Conservation (phyloP, 2,797 vertebrate genomes). For the Notamacropus eugenii region DNA sequence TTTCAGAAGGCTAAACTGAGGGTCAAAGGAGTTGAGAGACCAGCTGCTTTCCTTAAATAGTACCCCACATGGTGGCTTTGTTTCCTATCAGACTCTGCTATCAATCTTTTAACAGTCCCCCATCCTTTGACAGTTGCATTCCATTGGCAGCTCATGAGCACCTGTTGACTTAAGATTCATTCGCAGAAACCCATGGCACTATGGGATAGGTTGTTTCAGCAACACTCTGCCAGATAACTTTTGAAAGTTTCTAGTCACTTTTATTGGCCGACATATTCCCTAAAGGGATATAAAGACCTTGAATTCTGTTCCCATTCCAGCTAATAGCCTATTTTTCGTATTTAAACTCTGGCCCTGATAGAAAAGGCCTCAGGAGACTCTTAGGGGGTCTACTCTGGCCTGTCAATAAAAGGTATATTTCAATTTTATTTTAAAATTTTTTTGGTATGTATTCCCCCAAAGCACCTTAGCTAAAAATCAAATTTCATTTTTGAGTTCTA, state of each 20-base stretch:
- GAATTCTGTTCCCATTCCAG: constrained; percentile 57
- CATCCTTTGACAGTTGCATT: not conserved
- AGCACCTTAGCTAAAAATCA: constrained; percentile 58
- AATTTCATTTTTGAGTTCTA: constrained; percentile 66
- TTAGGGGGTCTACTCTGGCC: constrained; percentile 25
- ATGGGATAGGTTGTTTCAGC: constrained; percentile 23
- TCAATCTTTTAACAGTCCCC: not conserved
- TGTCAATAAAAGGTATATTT: constrained; percentile 66
- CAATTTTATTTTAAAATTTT: constrained; percentile 71
- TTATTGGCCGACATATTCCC: constrained; percentile 25
- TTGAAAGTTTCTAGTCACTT: constrained; percentile 56
- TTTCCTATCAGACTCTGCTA: constrained; percentile 37
- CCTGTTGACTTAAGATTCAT: not conserved
- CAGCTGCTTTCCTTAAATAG: not conserved
- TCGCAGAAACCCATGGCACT: constrained; percentile 54
- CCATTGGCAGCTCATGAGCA: constrained; percentile 11
- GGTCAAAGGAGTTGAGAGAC: not conserved
- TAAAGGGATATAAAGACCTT: constrained; percentile 31
- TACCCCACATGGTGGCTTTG: not conserved
- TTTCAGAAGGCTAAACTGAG: not conserved
- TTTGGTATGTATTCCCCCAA: constrained; percentile 25
- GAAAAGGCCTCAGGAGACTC: constrained; percentile 26
- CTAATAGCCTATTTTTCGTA: constrained; percentile 22
- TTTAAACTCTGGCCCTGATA: constrained; percentile 18
- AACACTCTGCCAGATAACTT: constrained; percentile 53